phyloP scores from a whole-genome alignment of 2,888 invertebrate genomes.

The Drosophila niveifrons region DNA sequence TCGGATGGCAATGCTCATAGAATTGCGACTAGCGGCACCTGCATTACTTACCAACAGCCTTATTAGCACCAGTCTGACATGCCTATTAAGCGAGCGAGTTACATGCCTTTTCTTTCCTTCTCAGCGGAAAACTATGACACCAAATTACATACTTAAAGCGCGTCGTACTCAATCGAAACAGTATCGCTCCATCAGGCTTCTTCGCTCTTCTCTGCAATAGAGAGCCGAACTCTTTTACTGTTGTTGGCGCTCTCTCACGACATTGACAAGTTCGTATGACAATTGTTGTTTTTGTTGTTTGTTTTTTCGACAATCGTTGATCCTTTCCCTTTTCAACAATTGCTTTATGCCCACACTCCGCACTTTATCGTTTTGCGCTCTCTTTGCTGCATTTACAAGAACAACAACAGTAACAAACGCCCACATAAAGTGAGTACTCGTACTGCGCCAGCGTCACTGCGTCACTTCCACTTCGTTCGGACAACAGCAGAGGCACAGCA shows the following conservation, averaged over 20 bases:
- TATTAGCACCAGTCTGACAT: conserved; percentile 43
- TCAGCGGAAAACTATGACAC: not conserved
- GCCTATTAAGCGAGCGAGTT: conserved; percentile 6
- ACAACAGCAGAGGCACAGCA: conserved; percentile 15
- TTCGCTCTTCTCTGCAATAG: not conserved
- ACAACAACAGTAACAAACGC: conserved; percentile 26
- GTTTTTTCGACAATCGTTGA: conserved; percentile 36
- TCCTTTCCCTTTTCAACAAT: conserved; percentile 55
- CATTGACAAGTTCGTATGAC: conserved; percentile 34
- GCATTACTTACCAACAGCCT: conserved; percentile 55
- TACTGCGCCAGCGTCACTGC: conserved; percentile 30
- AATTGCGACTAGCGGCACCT: conserved; percentile 65
- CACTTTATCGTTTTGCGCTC: not conserved
- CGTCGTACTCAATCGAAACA: not conserved
- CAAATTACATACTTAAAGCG: conserved; percentile 4
- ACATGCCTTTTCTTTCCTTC: conserved; percentile 9
- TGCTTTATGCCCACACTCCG: conserved; percentile 7
- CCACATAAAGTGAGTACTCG: conserved; percentile 24
- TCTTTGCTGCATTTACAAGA: conserved; percentile 26
- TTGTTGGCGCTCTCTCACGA: conserved; percentile 11
- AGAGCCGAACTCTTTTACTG: not conserved
- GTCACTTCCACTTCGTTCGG: conserved; percentile 8
- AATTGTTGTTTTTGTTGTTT: conserved; percentile 1
- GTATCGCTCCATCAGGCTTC: not conserved
- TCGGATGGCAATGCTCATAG: conserved; percentile 40